phyloP scores from a whole-genome alignment of 1,140 invertebrate genomes.

The Pentalonia nigronervosa region DNA sequence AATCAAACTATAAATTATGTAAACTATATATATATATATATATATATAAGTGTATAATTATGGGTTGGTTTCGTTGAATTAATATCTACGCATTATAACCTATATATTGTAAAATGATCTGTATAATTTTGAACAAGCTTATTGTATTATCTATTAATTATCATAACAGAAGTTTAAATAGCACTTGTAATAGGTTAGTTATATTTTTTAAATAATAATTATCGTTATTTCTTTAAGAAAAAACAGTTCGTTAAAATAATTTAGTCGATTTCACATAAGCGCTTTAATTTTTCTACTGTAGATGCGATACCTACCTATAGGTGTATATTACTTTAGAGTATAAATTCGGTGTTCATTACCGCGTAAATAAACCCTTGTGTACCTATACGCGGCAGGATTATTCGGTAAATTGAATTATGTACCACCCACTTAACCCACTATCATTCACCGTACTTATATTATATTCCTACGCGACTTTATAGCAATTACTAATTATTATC shows the following conservation, averaged over 20 bases:
- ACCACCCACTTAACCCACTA: conserved; percentile 19
- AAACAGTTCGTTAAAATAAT: neutral
- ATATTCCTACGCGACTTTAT: neutral
- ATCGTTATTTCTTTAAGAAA: neutral
- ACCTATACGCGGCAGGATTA: conserved; percentile 10
- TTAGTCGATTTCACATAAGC: neutral
- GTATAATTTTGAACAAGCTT: neutral
- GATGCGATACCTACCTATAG: neutral
- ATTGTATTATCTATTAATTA: neutral
- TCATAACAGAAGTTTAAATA: neutral
- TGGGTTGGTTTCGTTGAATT: neutral
- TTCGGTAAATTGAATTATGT: conserved; percentile 40
- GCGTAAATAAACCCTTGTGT: conserved; percentile 24
- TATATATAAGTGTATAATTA: neutral
- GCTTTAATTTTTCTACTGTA: no score
- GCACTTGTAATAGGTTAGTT: neutral
- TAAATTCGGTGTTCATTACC: conserved; percentile 25
- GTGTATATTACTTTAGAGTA: neutral
- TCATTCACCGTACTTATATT: neutral
- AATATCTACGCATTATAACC: neutral
- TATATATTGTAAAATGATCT: neutral
- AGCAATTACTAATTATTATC: neutral
- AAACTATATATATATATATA: neutral
- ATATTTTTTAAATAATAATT: neutral
- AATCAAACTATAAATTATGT: neutral